phyloP scores from a whole-genome alignment of 2,797 vertebrate genomes.

The Propithecus perrieri region DNA sequence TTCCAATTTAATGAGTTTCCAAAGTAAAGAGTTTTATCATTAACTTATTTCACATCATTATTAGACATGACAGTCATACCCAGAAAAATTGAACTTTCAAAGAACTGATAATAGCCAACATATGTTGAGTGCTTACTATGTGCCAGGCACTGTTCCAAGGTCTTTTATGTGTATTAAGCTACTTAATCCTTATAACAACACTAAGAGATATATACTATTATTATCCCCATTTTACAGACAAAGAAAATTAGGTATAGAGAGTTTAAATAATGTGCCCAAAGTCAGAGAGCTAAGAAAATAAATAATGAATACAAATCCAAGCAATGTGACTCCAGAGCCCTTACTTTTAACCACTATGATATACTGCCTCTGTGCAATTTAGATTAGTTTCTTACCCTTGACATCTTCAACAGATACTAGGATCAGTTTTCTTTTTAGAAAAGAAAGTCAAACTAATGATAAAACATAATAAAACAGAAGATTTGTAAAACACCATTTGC shows the following conservation, averaged over 20 bases:
- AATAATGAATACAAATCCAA: constrained; percentile 38
- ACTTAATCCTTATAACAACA: constrained; percentile 43
- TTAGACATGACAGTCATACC: constrained; percentile 46
- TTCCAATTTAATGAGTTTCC: constrained; percentile 67
- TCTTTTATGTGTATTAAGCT: constrained; percentile 48
- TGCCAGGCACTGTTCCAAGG: constrained; percentile 1
- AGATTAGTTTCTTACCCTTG: constrained; percentile 25
- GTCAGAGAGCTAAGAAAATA: constrained; percentile 40
- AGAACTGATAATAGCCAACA: constrained; percentile 52
- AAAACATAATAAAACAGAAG: constrained; percentile 33
- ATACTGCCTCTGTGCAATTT: constrained; percentile 1
- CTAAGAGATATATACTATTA: constrained; percentile 19
- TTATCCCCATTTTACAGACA: constrained; percentile 28
- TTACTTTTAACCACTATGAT: constrained; percentile 23
- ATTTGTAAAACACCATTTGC: constrained; percentile 36
- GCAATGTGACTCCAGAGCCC: neutral
- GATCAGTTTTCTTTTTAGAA: constrained; percentile 35
- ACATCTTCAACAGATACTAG: neutral
- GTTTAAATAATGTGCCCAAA: constrained; percentile 39
- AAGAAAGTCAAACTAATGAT: constrained; percentile 47
- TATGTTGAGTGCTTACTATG: constrained; percentile 42
- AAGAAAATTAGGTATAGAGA: constrained; percentile 34
- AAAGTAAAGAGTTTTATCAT: constrained; percentile 64
- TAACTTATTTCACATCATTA: constrained; percentile 49
- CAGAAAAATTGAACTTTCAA: constrained; percentile 66